Base-by-base conservation (phyloP, 2,797 vertebrate genomes). In the Garrulus glandarius region DNA sequence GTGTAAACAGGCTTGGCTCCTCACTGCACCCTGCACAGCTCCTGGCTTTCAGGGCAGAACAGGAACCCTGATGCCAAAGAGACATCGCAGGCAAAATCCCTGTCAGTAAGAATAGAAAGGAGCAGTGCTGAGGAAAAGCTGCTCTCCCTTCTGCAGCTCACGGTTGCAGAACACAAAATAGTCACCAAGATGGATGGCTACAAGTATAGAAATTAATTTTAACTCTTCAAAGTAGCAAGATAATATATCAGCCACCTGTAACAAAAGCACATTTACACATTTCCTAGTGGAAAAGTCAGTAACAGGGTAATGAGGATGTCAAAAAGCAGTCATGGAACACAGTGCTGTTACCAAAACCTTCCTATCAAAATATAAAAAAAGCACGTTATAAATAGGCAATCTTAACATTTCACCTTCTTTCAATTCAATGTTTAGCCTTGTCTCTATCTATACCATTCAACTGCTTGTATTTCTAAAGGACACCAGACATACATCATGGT, bases 1-100 rank as follows among this genome's bases (percentile, higher is more conserved):
- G 15, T 1, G 3, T 1, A 5, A 57, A 21, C 27, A 77, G 55
- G 4, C 23, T 26, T 1, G 0, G 39, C 69, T 84, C 27, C 47
- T 68, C 26, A 1, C 15, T 5, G 2, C 80, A 64, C 16, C 55
- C 56, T 41, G 53, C 34, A 29, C 29, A 50, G 32, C 43, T 80
- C 27, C 52, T 64, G 56, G 3, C 44, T 55, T 44, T 16, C 84
- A 18, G 39, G 56, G 61, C 72, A 89, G 18, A 56, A 56, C 13
- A 14, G 52, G 30, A 79, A 10, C 39, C 36, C 65, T 34, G 22
- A 29, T n/a, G n/a, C 20, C 74, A 82, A 59, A 70, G 70, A 27
- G 72, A 47, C 15, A 16, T 0, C 0, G 0, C 67, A 53, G 60
- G 29, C 10, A 61, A 79, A 72, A 68, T 22, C 47, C 29, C 52